Base-by-base conservation (phyloP, 2,888 invertebrate species). In the Oscheius onirici region DNA sequence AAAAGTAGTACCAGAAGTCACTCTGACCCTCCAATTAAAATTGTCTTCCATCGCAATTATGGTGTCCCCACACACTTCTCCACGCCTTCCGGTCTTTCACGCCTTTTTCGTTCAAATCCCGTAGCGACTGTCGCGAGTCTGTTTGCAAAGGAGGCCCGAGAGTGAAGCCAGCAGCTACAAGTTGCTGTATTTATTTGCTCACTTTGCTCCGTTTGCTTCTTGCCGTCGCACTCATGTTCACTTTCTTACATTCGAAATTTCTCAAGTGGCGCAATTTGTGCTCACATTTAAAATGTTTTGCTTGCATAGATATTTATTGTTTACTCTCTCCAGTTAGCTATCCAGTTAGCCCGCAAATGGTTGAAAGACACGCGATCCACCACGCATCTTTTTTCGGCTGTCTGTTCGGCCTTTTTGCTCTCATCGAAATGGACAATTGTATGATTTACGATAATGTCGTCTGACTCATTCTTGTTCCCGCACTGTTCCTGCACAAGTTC, bases 121-220 rank as follows among this genome's bases (percentile, higher is more conserved):
- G 15, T 20, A 22, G 17, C 20, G 40, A 40, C 43, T 41, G 58
- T 20, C 41, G 41, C 43, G 55, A 15, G n/a, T 26, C n/a, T 58
- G 41, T 58, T 58, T 58, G 58, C 58, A 41, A 55, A 26, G 55
- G 26, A 26, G 46, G 43, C 43, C 5, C 55, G 41, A 6, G 34
- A 34, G n/a, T n/a, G n/a, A n/a, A n/a, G n/a, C n/a, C n/a, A n/a
- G 34, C 34, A 34, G 34, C 34, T 58, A 58, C 58, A 22, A 58
- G 58, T 58, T 58, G 58, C 26, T 22, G 20, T 58, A 41, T 58
- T 58, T 58, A 58, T 58, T 58, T 58, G 58, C 58, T 34, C 34
- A 34, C 34, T 34, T 34, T 34, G 40, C 52, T 22, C 24, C 52
- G 52, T 17, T 41, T 41, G 58, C 58, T 24, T 40, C 24, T 41